Base-by-base conservation (phyloP, 2,888 invertebrate species). In the Ariolimax columbianus region DNA sequence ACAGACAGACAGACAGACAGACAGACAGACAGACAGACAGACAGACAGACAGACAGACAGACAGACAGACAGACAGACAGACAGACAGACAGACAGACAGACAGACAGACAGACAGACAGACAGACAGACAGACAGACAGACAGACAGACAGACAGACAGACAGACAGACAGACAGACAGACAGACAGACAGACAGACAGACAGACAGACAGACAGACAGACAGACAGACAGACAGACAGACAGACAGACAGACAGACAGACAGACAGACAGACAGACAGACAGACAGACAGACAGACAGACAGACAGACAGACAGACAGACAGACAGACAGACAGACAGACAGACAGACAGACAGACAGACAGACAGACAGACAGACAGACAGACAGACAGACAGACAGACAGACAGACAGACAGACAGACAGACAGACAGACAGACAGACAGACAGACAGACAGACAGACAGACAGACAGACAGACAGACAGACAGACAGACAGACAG, bases 151-250 rank as follows among this genome's bases (percentile, higher is more conserved):
- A 79, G 26, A 79, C 2, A 79, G 40, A 66, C 26, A 79, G 63
- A 66, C n/a, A 79, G 79, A 66, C 4, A 79, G 75, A 47, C 3
- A 47, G n/a, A 36, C n/a, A 75, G 75, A 47, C n/a, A 75, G 17
- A 26, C 14, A 77, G 77, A 77, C 14, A 77, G 77, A 26, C 11
- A 77, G 51, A 77, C n/a, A 75, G 30, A 75, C n/a, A 75, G 47
- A 77, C 11, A 75, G 43, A 75, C 19, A 75, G n/a, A 63, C 38
- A 63, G 23, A 79, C 40, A 79, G 11, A 79, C 2, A 36, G 63
- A 79, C 23, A 79, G 26, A 79, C 2, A 79, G 40, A 66, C 26
- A 79, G 63, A 66, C n/a, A 79, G 79, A 66, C 4, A 79, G 75
- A 47, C 3, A 47, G n/a, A 36, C n/a, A 75, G 75, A 47, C n/a